Percentiles rank a stretch among this genome's conserved stretches.
These are phyloP conservation scores for Odontamblyopus rebecca DNA, from an alignment of 2,797 vertebrate species.

Conservation along the genomic window DNA sequence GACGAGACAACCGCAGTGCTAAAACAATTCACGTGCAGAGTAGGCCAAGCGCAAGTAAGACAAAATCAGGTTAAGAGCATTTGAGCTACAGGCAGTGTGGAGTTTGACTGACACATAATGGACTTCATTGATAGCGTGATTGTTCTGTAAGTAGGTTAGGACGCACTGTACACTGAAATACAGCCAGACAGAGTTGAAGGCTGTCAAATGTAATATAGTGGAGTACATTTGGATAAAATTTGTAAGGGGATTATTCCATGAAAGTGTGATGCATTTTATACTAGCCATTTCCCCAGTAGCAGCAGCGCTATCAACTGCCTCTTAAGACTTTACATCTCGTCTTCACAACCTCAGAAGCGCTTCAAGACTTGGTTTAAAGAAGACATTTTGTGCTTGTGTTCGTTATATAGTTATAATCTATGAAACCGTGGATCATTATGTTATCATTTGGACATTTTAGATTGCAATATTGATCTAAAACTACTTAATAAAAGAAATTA, in stretches of 20 bases:
- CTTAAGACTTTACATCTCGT: too few relatives aligned
- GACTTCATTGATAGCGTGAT: conserved; percentile 63
- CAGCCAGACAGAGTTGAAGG: conserved; percentile 35
- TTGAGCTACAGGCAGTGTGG: conserved; percentile 16
- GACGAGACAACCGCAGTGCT: conserved; percentile 23
- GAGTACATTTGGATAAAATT: conserved; percentile 15
- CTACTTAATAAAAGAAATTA: too few relatives aligned
- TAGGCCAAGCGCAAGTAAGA: conserved; percentile 51
- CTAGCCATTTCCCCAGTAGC: too few relatives aligned
- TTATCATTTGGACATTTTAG: too few relatives aligned
- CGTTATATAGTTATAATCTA: too few relatives aligned
- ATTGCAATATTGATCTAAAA: too few relatives aligned
- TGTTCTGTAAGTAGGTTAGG: conserved; percentile 65
- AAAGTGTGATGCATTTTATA: not conserved
- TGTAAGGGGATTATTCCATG: conserved; percentile 3
- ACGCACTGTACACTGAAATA: conserved; percentile 36
- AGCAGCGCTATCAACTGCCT: too few relatives aligned
- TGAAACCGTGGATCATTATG: too few relatives aligned
- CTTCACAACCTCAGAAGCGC: too few relatives aligned
- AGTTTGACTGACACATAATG: conserved; percentile 44
- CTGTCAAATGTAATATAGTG: conserved; percentile 16
- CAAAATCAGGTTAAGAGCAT: conserved; percentile 54
- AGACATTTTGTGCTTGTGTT: too few relatives aligned
- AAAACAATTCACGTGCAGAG: conserved; percentile 60
- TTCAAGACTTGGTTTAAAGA: too few relatives aligned